Evolutionary conservation across 2,888 invertebrate genomes (phyloP).

Genomic region (Napeogenes sylphis): DNA sequence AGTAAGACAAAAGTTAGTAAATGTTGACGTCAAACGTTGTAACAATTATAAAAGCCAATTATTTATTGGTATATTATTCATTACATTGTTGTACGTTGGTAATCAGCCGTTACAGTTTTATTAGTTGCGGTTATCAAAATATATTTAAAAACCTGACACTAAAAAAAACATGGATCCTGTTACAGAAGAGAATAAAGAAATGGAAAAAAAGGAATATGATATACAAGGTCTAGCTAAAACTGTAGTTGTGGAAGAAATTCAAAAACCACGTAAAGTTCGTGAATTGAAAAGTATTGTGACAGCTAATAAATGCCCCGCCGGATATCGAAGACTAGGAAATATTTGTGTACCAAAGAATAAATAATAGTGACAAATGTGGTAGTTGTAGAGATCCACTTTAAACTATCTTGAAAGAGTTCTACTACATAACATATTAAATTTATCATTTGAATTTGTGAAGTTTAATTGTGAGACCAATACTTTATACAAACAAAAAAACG

Average conservation of each 20-base stretch:
- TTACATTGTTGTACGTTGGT: too few species aligned
- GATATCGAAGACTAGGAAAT: conserved; percentile 11
- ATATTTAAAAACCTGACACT: too few species aligned
- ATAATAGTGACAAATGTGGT: conserved; percentile 1
- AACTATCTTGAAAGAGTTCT: conserved; percentile 8
- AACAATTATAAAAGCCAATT: too few species aligned
- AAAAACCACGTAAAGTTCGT: conserved; percentile 7
- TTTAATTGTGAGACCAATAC: too few species aligned
- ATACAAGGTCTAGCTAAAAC: not conserved
- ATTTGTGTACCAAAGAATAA: conserved; percentile 7
- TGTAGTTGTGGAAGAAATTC: conserved; percentile 16
- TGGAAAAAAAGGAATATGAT: not conserved
- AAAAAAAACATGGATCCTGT: conserved; percentile 7
- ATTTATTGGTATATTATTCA: too few species aligned
- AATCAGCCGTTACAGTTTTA: too few species aligned
- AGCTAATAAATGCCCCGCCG: conserved; percentile 9
- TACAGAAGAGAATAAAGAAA: conserved; percentile 3
- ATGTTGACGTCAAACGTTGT: too few species aligned
- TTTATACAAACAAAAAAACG: too few species aligned
- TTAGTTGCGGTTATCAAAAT: too few species aligned
- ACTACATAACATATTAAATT: too few species aligned
- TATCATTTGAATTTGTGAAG: too few species aligned
- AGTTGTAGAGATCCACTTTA: conserved; percentile 15
- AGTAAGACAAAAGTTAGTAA: too few species aligned
- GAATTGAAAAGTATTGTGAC: not conserved